Conservation (phyloP, 2,113 vertebrate genomes). For the Phyllostomus discolor region DNA sequence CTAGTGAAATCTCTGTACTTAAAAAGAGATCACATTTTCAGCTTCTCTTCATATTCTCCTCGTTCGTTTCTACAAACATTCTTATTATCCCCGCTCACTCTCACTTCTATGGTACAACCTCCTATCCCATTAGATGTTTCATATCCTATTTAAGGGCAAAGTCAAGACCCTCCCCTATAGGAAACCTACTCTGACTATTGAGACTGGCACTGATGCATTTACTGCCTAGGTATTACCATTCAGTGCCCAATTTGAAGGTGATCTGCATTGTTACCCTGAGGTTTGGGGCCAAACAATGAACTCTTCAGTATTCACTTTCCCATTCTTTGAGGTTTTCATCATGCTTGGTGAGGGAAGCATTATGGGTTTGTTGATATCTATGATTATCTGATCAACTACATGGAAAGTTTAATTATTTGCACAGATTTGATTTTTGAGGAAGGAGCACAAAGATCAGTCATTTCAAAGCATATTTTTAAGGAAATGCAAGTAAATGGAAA, state of each 20-base stretch:
- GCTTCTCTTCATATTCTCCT: neutral
- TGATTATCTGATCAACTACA: neutral
- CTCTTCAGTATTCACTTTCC: neutral
- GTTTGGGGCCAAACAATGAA: neutral
- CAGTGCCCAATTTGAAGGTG: neutral
- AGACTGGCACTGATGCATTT: neutral
- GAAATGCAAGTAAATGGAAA: conserved; percentile 11
- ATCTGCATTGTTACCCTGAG: neutral
- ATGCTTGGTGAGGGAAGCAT: neutral
- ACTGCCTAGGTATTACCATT: neutral
- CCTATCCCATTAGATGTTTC: neutral
- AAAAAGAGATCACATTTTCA: neutral
- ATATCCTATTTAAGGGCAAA: neutral
- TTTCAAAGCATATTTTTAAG: neutral
- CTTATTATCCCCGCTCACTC: neutral
- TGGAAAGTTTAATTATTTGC: neutral
- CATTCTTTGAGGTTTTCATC: neutral
- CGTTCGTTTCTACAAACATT: neutral
- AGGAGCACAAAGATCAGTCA: neutral
- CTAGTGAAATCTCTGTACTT: neutral
- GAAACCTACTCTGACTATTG: neutral
- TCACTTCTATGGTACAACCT: neutral
- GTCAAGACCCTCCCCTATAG: neutral
- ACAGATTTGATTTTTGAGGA: neutral
- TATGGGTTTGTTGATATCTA: neutral